Evolutionary conservation across 1,140 invertebrate species (phyloP).

Genomic region (Tetranychus cinnabarinus): DNA sequence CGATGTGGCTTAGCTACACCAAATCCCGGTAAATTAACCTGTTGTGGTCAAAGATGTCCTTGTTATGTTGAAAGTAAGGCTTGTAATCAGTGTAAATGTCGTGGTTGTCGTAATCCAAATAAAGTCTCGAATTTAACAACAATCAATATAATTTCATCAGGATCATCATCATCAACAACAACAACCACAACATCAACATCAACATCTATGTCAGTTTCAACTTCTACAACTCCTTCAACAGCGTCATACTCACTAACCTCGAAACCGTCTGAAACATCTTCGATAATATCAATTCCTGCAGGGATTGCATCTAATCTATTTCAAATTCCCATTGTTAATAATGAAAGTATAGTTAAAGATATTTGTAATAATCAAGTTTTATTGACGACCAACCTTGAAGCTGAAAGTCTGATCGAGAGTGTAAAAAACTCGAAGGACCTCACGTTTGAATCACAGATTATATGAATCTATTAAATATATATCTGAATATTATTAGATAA

Average conservation of each 20-base stretch:
- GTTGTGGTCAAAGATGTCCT: constrained; percentile 72
- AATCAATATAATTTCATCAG: background rate
- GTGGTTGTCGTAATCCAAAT: constrained; percentile 69
- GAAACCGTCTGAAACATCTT: constrained; percentile 39
- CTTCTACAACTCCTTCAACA: background rate
- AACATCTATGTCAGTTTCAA: constrained; percentile 3
- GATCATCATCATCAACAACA: background rate
- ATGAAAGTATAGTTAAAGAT: background rate
- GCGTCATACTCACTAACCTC: constrained; percentile 19
- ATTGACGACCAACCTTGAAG: no score
- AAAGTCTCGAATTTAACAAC: background rate
- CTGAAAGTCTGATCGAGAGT: no score
- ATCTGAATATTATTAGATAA: constrained; percentile 12
- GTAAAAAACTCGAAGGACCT: no score
- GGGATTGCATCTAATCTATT: constrained; percentile 29
- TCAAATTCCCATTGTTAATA: background rate
- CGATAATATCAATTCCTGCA: constrained; percentile 49
- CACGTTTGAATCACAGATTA: no score
- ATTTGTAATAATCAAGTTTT: no score
- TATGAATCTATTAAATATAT: no score
- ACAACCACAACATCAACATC: background rate
- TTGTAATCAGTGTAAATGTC: constrained; percentile 62
- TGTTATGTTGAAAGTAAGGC: constrained; percentile 69
- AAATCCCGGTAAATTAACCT: constrained; percentile 63
- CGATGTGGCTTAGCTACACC: constrained; percentile 70